Evolutionary conservation across 2,888 invertebrate genomes (phyloP), one percentile per base, ranked within the genome.

Genomic region (Empis stercorea): DNA sequence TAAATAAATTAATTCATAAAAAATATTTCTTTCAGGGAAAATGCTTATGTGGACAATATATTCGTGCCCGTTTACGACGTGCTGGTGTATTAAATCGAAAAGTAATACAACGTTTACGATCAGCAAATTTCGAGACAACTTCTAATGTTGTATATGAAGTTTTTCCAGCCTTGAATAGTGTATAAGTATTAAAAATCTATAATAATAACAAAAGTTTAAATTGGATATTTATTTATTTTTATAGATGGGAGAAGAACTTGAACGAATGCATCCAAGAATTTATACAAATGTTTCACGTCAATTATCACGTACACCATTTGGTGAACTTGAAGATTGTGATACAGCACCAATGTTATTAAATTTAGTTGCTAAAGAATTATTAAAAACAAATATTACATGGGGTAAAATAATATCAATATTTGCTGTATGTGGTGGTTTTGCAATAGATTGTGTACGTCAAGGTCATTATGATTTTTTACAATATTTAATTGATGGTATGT

Each of bases 371-470:
- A 75, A 82, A 49, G 78, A 85, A 52, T 71, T 87, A 50, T 79
- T 85, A 54, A 77, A 80, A 54, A 58, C 60, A 38, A 82, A 80
- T 58, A 80, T 85, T 54, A 84, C 80, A 1, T 87, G 87, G 87
- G 81, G 84, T 46, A 87, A 86, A 73, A 74, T 79, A 49, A 81
- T 85, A 46, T 84, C 88, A 11, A 76, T 91, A 45, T 87, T 81
- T 64, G 84, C 87, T 15, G 78, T 91, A 4, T 85, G 87, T 44
- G 88, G 87, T 5, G 87, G 86, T 0, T 74, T 91, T 44, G 87
- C 88, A 9, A 80, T 84, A 17, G 91, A 91, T 61, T 81, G 86
- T 70, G 74, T 87, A 55, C 64, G 84, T 55, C 71, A 85, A 72
- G 78, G 87, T 53, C 74, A 80, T 68, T 83, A 84, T 1, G 88